Conservation (phyloP, 2,113 vertebrate species). For the Grammomys surdaster region DNA sequence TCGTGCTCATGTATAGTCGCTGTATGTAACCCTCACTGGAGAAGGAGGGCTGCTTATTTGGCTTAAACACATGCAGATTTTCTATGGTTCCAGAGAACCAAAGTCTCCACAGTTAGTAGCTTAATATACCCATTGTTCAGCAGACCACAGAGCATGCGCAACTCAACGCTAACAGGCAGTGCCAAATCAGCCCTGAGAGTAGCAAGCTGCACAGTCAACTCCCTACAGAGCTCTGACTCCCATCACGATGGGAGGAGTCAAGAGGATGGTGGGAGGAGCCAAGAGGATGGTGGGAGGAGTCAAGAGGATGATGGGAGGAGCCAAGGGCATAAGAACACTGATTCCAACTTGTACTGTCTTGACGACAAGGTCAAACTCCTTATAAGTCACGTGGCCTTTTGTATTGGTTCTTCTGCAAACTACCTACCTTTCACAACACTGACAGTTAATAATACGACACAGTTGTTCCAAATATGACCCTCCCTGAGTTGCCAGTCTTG, state of each 20-base stretch:
- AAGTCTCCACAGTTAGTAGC: background rate
- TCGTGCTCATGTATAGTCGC: background rate
- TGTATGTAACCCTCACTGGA: background rate
- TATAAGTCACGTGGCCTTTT: background rate
- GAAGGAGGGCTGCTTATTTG: background rate
- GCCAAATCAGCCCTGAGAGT: background rate
- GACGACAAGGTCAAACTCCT: background rate
- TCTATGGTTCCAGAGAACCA: background rate
- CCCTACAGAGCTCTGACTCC: rapidly evolving
- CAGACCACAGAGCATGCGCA: background rate
- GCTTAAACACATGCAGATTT: background rate
- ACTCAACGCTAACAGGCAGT: background rate
- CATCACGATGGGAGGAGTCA: rapidly evolving
- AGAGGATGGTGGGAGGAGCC: background rate
- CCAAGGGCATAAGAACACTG: background rate
- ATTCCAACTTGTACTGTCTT: background rate
- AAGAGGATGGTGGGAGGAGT: background rate
- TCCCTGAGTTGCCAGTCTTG: background rate
- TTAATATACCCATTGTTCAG: rapidly evolving
- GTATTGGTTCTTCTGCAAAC: background rate
- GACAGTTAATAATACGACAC: background rate
- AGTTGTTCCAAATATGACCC: background rate
- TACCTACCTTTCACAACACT: background rate
- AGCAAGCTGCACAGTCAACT: background rate
- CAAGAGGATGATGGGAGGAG: background rate